A percentile compares a stretch with the other conserved stretches of the same genome.
Evolutionary conservation across 2,888 invertebrate species (phyloP).

Genomic region (Meloe dianella): DNA sequence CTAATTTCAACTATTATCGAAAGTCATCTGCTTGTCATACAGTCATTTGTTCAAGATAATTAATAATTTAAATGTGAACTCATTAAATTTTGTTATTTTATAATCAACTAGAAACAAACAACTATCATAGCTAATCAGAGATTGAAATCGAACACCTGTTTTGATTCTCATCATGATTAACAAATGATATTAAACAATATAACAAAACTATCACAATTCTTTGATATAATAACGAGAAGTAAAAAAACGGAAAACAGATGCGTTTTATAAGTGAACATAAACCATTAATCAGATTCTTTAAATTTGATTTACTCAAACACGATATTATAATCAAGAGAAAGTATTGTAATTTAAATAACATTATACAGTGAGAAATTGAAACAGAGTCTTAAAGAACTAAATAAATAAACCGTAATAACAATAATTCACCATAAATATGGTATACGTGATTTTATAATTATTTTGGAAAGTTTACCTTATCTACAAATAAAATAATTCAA

Average conservation of each 20-base stretch:
- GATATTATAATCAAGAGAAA: slow-evolving; percentile 4
- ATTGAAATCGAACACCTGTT: not conserved
- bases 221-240: not conserved
- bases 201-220: not conserved
- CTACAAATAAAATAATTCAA: not conserved
- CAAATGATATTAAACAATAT: not conserved
- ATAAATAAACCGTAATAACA: not conserved
- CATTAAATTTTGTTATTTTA: not conserved
- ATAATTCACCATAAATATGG: not conserved
- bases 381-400: not conserved
- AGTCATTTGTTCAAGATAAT: slow-evolving; percentile 27
- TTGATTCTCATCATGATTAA: not conserved
- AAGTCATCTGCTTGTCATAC: slow-evolving; percentile 40
- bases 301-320: not conserved
- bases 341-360: not conserved
- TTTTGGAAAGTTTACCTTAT: not conserved
- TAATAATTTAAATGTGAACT: not conserved
- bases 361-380: not conserved
- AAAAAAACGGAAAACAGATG: not conserved
- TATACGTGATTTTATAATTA: not conserved
- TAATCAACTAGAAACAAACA: not conserved
- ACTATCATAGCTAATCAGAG: not conserved
- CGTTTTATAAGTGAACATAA: not conserved
- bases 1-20: slow-evolving; percentile 49
- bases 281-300: not conserved